phyloP scores from a whole-genome alignment of 2,113 vertebrate species.

The Oreochromis spilurus region DNA sequence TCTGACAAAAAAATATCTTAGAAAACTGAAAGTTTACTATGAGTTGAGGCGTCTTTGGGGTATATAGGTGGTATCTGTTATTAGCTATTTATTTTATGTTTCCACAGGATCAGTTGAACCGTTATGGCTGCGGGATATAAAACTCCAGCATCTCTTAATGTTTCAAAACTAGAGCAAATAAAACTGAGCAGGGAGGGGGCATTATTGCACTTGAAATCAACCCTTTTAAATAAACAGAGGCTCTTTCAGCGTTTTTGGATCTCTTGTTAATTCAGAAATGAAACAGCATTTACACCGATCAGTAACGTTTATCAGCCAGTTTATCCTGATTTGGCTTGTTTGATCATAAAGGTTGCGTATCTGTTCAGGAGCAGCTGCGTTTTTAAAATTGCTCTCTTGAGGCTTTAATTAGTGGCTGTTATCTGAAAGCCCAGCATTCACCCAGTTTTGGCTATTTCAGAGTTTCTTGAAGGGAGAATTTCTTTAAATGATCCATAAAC shows the following conservation, averaged over 20 bases:
- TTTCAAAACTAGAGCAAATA: neutral
- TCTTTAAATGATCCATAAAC: neutral
- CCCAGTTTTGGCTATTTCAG: neutral
- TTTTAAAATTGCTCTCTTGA: neutral
- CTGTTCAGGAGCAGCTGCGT: neutral
- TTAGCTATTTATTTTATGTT: neutral
- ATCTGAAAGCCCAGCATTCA: neutral
- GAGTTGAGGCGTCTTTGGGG: neutral
- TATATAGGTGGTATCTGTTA: neutral
- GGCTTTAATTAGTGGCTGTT: neutral
- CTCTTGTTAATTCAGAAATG: neutral
- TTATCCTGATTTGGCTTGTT: neutral
- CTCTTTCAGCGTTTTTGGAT: neutral
- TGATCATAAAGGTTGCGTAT: neutral
- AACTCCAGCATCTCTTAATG: neutral
- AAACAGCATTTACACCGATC: neutral
- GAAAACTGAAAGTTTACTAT: neutral
- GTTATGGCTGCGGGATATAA: neutral
- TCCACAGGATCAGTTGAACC: neutral
- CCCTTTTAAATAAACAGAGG: neutral
- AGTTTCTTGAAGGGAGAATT: constrained; percentile 33
- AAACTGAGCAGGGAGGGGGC: neutral
- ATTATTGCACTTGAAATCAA: neutral
- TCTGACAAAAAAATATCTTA: neutral
- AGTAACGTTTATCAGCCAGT: fast-evolving